These are phyloP conservation scores for Calephelis nemesis DNA, from an alignment of 1,140 invertebrate species.

Conservation along the genomic window DNA sequence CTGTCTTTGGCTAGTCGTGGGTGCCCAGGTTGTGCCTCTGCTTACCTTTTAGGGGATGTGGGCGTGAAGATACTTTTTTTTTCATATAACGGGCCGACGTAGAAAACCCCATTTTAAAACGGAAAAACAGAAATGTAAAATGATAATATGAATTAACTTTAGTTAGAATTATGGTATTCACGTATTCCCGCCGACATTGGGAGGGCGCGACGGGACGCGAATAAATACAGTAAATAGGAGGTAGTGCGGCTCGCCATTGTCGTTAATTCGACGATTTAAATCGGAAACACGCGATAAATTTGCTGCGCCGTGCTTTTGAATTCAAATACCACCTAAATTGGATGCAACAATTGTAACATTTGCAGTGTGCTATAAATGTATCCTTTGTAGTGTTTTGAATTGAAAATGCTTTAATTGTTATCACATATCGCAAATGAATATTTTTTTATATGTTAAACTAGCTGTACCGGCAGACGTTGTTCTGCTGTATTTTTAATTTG, in stretches of 20 bases:
- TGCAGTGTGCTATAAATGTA: slow-evolving; percentile 22
- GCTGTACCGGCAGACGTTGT: too few species aligned
- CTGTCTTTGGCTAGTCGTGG: too few species aligned
- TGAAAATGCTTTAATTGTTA: slow-evolving; percentile 8
- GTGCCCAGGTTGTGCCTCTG: too few species aligned
- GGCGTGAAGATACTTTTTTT: too few species aligned
- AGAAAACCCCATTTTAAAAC: too few species aligned
- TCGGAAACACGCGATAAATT: slow-evolving; percentile 74
- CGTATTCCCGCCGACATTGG: slow-evolving; percentile 21
- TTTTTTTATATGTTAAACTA: too few species aligned
- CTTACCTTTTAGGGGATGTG: too few species aligned
- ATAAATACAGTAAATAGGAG: slow-evolving; percentile 58
- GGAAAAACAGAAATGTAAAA: too few species aligned
- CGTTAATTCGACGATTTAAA: slow-evolving; percentile 72
- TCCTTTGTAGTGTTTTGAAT: slow-evolving; percentile 16
- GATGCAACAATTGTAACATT: slow-evolving; percentile 37
- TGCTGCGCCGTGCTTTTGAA: slow-evolving; percentile 57
- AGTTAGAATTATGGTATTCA: not conserved
- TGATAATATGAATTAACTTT: not conserved
- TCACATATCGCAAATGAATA: not conserved
- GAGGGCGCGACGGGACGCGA: slow-evolving; percentile 38
- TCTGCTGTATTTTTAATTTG: too few species aligned
- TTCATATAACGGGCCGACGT: too few species aligned
- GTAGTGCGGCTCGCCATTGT: slow-evolving; percentile 41
- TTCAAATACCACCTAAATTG: slow-evolving; percentile 52